Percentiles rank a stretch among this genome's conserved stretches.
These are phyloP conservation scores for Musca domestica DNA, from an alignment of 1,140 invertebrate species.

Conservation along the genomic window DNA sequence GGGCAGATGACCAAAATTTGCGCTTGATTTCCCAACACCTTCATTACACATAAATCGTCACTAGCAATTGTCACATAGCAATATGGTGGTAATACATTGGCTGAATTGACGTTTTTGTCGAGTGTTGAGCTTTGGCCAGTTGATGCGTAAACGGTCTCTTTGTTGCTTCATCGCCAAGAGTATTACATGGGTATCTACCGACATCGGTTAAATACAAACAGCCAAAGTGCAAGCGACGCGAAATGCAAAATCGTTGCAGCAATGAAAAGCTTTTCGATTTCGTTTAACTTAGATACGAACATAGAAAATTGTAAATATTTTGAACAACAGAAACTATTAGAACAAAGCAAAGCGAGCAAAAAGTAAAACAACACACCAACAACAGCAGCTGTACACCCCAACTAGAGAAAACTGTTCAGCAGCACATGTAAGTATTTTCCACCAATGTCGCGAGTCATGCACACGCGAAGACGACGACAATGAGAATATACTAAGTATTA, in stretches of 20 bases:
- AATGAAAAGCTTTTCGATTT: background rate
- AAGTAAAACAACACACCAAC: slow-evolving; percentile 3
- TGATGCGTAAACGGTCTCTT: too few species aligned
- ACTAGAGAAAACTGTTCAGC: background rate
- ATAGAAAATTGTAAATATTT: background rate
- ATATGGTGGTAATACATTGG: too few species aligned
- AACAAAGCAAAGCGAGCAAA: background rate
- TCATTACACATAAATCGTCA: too few species aligned
- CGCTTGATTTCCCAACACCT: too few species aligned
- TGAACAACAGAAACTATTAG: background rate
- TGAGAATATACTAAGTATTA: too few species aligned
- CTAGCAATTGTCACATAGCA: too few species aligned
- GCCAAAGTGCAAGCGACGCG: background rate
- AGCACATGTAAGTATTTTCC: slow-evolving; percentile 7
- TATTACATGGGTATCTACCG: too few species aligned
- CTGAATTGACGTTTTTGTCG: too few species aligned
- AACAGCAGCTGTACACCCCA: background rate
- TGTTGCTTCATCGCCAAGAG: too few species aligned
- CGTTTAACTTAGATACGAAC: background rate
- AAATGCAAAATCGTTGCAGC: background rate
- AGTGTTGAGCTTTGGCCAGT: too few species aligned
- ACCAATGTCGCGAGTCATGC: slow-evolving; percentile 18
- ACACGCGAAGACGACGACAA: background rate
- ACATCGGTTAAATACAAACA: background rate
- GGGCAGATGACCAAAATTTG: too few species aligned